Evolutionary conservation across 2,888 invertebrate genomes (phyloP).

Genomic region (Cosmopolites sordidus): DNA sequence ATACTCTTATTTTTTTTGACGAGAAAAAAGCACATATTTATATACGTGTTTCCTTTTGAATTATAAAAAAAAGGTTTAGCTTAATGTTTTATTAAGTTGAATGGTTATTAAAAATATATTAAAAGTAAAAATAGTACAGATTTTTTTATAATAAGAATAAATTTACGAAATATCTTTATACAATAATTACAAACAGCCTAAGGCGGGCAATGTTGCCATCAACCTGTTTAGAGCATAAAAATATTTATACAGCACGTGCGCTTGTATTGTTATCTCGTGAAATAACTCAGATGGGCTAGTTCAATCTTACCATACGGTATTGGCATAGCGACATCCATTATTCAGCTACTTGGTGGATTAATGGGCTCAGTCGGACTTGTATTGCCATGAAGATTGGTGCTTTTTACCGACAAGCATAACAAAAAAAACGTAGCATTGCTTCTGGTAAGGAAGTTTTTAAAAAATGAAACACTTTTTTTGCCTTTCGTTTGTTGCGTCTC

Average conservation of each 20-base stretch:
- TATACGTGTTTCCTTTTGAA: no score
- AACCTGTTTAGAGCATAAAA: constrained; percentile 35
- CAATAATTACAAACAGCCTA: no score
- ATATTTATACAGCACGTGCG: constrained; percentile 37
- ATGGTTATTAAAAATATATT: no score
- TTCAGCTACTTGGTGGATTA: constrained; percentile 32
- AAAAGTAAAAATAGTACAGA: no score
- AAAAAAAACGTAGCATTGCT: constrained; percentile 14
- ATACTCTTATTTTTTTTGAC: no score
- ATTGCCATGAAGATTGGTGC: constrained; percentile 23
- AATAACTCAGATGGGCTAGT: constrained; percentile 37
- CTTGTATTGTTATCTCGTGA: constrained; percentile 35
- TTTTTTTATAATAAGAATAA: no score
- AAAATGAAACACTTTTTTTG: constrained; percentile 11
- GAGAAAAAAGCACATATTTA: no score
- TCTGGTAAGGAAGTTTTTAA: constrained; percentile 11
- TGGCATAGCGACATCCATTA: constrained; percentile 40
- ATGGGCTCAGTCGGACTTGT: constrained; percentile 19
- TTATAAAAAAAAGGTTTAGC: no score
- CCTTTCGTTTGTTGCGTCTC: no score
- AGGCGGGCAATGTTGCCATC: neutral
- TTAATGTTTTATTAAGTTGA: no score
- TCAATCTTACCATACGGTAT: constrained; percentile 36
- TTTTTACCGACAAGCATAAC: constrained; percentile 6
- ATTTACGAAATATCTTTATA: no score